phyloP scores from a whole-genome alignment of 2,113 vertebrate species.

The Apodemus sylvaticus region DNA sequence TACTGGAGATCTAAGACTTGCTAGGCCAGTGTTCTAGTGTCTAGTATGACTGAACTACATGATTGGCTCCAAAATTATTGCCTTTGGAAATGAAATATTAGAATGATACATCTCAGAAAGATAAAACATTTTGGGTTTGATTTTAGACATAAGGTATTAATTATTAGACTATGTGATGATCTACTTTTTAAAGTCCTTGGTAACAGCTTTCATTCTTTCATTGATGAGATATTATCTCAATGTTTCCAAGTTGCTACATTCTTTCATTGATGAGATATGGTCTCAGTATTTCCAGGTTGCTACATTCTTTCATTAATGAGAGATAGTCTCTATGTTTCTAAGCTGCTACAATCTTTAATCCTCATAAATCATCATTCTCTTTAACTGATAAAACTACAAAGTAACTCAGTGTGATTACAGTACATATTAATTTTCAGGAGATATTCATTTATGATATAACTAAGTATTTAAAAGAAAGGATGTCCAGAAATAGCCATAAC shows the following conservation, averaged over 20 bases:
- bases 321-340: neutral
- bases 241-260: neutral
- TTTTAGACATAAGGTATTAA: neutral
- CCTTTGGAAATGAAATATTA: neutral
- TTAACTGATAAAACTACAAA: neutral
- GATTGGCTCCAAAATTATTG: neutral
- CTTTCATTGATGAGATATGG: neutral
- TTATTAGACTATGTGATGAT: neutral
- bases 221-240: neutral
- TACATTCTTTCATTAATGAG: neutral
- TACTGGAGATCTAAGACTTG: neutral
- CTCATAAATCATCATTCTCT: neutral
- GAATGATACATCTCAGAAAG: neutral
- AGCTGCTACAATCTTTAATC: neutral
- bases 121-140: neutral
- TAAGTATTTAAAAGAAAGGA: neutral
- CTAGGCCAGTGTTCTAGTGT: neutral
- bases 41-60: neutral
- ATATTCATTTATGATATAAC: neutral
- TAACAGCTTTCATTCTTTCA: neutral
- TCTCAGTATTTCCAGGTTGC: neutral
- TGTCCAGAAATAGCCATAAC: neutral
- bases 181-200: neutral
- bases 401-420: neutral
- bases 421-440: conserved; percentile 18